Conservation (phyloP, 2,797 vertebrate genomes). For the Typhlichthys subterraneus region DNA sequence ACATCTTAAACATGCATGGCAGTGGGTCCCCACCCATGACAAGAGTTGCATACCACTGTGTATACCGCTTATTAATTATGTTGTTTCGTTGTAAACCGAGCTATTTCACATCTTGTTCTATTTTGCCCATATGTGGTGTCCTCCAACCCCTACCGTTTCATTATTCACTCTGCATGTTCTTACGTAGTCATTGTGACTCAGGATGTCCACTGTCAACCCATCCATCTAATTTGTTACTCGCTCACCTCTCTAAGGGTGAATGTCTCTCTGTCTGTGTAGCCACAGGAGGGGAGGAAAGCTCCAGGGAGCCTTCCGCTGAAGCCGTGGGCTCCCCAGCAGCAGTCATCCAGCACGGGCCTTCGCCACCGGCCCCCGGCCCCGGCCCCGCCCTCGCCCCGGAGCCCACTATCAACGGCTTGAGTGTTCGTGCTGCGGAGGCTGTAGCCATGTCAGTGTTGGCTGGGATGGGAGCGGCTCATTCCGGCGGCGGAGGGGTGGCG, state of each 20-base stretch:
- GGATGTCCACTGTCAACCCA: slow-evolving; percentile 53
- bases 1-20: too few relatives aligned
- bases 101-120: too few relatives aligned
- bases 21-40: too few relatives aligned
- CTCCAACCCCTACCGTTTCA: background rate
- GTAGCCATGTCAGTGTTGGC: slow-evolving; percentile 92
- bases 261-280: slow-evolving; percentile 72
- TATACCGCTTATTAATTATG: too few relatives aligned
- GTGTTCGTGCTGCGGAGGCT: slow-evolving; percentile 89
- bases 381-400: slow-evolving; percentile 65
- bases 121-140: too few relatives aligned
- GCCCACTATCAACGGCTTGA: slow-evolving; percentile 87
- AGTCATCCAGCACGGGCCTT: slow-evolving; percentile 87
- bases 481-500: slow-evolving; percentile 63
- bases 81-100: too few relatives aligned
- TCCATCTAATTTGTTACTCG: slow-evolving; percentile 69
- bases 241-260: slow-evolving; percentile 80
- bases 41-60: too few relatives aligned
- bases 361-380: slow-evolving; percentile 58
- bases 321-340: slow-evolving; percentile 84
- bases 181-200: slow-evolving; percentile 21
- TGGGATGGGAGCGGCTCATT: slow-evolving; percentile 89
- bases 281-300: slow-evolving; percentile 82
- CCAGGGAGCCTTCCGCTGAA: slow-evolving; percentile 82
- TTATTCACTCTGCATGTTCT: background rate